phyloP scores from a whole-genome alignment of 2,797 vertebrate genomes.

The Sitta carolinensis region DNA sequence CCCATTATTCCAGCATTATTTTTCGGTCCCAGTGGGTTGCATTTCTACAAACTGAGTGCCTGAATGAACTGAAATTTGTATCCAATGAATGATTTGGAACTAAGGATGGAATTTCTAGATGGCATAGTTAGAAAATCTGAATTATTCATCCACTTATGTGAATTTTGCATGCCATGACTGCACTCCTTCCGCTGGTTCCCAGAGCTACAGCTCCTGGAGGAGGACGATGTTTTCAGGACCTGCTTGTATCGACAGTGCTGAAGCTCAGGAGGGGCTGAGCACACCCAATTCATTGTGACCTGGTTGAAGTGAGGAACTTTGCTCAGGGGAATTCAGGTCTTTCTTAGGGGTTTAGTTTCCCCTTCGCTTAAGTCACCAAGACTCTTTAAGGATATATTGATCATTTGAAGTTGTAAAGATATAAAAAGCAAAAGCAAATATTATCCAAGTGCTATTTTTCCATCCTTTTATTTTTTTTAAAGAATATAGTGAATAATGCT shows the following conservation, averaged over 20 bases:
- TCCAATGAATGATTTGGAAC: background rate
- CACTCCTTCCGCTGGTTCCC: background rate
- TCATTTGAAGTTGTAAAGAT: background rate
- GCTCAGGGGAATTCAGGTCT: background rate
- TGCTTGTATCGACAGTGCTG: fast-evolving
- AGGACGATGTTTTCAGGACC: background rate
- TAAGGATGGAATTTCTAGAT: background rate
- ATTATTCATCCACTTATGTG: background rate
- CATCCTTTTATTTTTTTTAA: background rate
- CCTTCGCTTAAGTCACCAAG: background rate
- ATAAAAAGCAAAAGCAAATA: background rate
- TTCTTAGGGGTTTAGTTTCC: background rate
- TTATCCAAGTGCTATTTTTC: background rate
- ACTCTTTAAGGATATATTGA: background rate
- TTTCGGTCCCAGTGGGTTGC: conserved; percentile 5
- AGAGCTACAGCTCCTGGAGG: background rate
- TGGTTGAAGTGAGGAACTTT: background rate
- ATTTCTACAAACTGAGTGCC: conserved; percentile 53
- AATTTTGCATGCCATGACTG: background rate
- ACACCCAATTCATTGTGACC: fast-evolving
- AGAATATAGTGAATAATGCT: background rate
- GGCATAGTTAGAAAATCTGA: background rate
- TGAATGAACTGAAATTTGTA: background rate
- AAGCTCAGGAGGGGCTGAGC: background rate
- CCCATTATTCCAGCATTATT: conserved; percentile 46